phyloP scores from a whole-genome alignment of 2,888 invertebrate species.

The Pomacea canaliculata region DNA sequence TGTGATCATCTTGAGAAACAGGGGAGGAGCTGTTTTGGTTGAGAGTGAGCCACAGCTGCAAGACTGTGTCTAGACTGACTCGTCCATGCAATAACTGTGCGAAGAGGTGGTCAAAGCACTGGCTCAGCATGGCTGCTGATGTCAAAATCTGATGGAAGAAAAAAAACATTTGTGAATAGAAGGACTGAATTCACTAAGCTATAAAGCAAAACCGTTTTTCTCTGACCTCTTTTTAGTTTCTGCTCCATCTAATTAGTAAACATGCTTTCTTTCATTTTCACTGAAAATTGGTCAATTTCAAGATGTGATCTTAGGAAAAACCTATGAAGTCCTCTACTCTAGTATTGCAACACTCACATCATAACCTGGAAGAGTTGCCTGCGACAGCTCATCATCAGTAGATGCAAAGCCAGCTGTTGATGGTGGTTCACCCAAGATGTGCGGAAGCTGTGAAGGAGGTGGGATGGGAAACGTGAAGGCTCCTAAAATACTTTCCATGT shows the following conservation, averaged over 20 bases:
- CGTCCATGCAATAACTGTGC: slow-evolving; percentile 76
- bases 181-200: no score
- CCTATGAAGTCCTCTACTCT: no score
- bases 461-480: slow-evolving; percentile 72
- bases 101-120: slow-evolving; percentile 80
- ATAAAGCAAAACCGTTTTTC: no score
- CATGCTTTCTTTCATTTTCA: no score
- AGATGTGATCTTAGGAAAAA: no score
- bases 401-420: slow-evolving; percentile 37
- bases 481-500: slow-evolving; percentile 76
- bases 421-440: slow-evolving; percentile 24
- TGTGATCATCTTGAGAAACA: slow-evolving; percentile 51
- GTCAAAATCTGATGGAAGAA: slow-evolving; percentile 41
- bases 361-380: slow-evolving; percentile 31
- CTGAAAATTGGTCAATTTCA: no score
- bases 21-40: slow-evolving; percentile 74
- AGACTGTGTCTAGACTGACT: slow-evolving; percentile 84
- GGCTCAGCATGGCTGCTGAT: slow-evolving; percentile 75
- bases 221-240: no score
- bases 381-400: slow-evolving; percentile 59
- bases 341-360: slow-evolving; percentile 7
- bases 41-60: slow-evolving; percentile 88
- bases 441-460: slow-evolving; percentile 35
- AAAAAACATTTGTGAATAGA: background rate
- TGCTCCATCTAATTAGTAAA: no score